These are phyloP conservation scores for Otocyon megalotis DNA, from an alignment of 2,113 vertebrate genomes.

Conservation along the genomic window DNA sequence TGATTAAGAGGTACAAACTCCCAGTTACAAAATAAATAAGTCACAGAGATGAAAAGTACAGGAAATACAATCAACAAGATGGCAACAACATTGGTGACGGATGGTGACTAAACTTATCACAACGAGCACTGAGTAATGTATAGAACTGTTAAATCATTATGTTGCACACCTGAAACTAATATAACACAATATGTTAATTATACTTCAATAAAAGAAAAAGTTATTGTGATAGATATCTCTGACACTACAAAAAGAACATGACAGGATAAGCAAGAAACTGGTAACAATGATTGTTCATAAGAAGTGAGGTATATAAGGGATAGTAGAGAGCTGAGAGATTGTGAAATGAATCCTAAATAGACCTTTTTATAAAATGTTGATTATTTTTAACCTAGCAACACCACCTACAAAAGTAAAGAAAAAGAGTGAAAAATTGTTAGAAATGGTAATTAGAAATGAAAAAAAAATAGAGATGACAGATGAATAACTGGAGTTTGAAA, in stretches of 20 bases:
- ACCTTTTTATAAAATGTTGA: background rate
- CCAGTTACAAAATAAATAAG: background rate
- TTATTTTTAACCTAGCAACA: conserved; percentile 37
- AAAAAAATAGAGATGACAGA: background rate
- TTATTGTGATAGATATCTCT: background rate
- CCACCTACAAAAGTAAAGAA: conserved; percentile 33
- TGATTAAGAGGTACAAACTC: background rate
- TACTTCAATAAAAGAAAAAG: background rate
- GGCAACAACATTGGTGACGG: background rate
- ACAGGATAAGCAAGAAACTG: background rate
- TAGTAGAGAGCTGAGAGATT: background rate
- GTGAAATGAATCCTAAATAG: background rate
- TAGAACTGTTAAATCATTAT: background rate
- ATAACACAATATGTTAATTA: background rate
- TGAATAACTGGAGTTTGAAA: background rate
- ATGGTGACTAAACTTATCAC: background rate
- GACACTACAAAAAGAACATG: background rate
- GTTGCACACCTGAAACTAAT: background rate
- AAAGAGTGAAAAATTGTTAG: background rate
- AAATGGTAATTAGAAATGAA: background rate
- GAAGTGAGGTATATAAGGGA: background rate
- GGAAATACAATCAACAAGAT: background rate
- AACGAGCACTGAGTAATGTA: background rate
- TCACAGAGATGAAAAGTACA: background rate
- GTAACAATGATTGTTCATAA: background rate